Percentiles rank a stretch among this genome's conserved stretches.
phyloP scores from a whole-genome alignment of 2,113 vertebrate genomes.

The Microtus oregoni region DNA sequence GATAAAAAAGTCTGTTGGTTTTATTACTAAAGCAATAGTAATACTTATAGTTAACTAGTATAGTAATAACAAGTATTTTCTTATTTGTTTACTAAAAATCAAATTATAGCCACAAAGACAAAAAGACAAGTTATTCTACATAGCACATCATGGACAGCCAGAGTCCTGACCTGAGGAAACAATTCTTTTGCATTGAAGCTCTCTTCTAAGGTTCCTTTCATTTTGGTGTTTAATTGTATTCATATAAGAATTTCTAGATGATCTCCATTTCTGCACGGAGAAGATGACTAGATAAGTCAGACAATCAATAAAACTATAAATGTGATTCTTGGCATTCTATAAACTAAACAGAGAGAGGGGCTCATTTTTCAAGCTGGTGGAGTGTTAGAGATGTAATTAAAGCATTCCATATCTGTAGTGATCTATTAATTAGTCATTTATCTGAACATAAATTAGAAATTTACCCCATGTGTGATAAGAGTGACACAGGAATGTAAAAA shows the following conservation, averaged over 20 bases:
- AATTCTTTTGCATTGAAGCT: slow-evolving; percentile 11
- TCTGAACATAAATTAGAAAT: neutral
- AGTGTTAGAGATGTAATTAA: neutral
- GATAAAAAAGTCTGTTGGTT: slow-evolving; percentile 54
- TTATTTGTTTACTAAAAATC: slow-evolving; percentile 77
- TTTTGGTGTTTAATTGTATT: neutral
- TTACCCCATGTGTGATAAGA: neutral
- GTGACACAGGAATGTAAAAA: neutral
- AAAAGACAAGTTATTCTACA: slow-evolving; percentile 51
- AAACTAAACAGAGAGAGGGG: neutral
- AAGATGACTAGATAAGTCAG: neutral
- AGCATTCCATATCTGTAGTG: neutral
- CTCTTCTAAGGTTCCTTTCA: neutral
- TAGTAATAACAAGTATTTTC: slow-evolving; percentile 35
- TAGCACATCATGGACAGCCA: neutral
- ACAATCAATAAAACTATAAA: slow-evolving; percentile 14
- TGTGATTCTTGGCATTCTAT: neutral
- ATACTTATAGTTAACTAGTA: no score
- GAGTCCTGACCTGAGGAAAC: slow-evolving; percentile 10
- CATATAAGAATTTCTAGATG: neutral
- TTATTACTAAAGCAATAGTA: slow-evolving; percentile 60
- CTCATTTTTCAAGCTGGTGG: neutral
- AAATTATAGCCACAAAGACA: slow-evolving; percentile 67
- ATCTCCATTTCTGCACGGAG: neutral
- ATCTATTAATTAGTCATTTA: neutral